Evolutionary conservation across 2,888 invertebrate species (phyloP).

Genomic region (Pollenia angustigena): DNA sequence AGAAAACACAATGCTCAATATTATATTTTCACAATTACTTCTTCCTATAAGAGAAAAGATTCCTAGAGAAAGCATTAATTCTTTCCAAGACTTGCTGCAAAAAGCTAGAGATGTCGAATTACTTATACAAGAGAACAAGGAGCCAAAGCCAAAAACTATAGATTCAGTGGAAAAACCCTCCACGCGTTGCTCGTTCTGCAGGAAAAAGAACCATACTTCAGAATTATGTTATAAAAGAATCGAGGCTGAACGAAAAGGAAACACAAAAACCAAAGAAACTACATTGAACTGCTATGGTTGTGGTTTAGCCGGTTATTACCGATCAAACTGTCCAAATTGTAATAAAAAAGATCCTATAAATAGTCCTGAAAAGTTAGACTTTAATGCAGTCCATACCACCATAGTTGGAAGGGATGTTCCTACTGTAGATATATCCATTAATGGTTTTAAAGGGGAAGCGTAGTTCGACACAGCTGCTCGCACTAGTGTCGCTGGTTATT

Average conservation of each 20-base stretch:
- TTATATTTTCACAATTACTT: constrained; percentile 24
- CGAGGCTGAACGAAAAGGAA: too few relatives aligned
- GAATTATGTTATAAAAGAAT: too few relatives aligned
- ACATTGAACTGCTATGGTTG: background rate
- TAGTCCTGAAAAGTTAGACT: background rate
- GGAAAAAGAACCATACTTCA: too few relatives aligned
- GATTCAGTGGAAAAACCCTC: background rate
- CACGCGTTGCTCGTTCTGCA: too few relatives aligned
- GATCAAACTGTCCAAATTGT: background rate
- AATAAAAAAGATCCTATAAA: background rate
- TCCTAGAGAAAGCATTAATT: too few relatives aligned
- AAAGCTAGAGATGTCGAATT: constrained; percentile 24
- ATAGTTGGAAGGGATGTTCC: constrained; percentile 2
- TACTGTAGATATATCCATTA: background rate
- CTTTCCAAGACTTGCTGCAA: too few relatives aligned
- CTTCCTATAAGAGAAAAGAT: constrained; percentile 5
- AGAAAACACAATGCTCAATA: constrained; percentile 41
- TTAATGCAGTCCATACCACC: background rate
- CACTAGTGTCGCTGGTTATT: background rate
- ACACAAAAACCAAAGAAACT: too few relatives aligned
- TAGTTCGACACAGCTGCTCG: background rate
- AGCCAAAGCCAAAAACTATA: constrained; percentile 1
- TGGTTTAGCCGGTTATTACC: background rate
- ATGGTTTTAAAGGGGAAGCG: background rate
- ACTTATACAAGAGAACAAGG: background rate